Conservation (phyloP, 2,113 vertebrate species). For the Pipa parva region DNA sequence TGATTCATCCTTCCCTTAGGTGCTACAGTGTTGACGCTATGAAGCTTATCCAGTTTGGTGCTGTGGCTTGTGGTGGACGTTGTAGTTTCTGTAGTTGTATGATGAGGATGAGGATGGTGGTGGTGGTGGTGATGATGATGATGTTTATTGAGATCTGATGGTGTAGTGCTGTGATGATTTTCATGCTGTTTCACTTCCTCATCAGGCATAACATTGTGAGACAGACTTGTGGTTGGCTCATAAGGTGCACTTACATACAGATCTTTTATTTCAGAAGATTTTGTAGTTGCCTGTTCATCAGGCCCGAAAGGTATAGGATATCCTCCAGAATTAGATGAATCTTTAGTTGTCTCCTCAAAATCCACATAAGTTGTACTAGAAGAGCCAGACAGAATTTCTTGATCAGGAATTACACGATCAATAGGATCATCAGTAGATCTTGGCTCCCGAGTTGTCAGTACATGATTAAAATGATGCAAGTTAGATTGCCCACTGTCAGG, state of each 20-base stretch:
- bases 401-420: background rate
- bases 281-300: background rate
- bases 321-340: background rate
- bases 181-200: background rate
- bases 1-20: conserved; percentile 1
- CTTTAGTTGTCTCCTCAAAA: background rate
- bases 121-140: background rate
- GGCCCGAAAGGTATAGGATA: background rate
- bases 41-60: background rate
- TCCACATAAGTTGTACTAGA: conserved; percentile 9
- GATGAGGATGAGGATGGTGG: conserved; percentile 8
- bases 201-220: background rate
- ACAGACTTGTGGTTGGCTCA: background rate
- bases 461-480: background rate
- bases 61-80: background rate
- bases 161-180: background rate
- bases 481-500: background rate
- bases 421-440: background rate
- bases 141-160: conserved; percentile 2
- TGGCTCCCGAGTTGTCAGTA: background rate
- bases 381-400: conserved; percentile 11
- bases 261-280: background rate
- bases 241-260: background rate
- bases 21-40: background rate
- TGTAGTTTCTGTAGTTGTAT: background rate